These are phyloP conservation scores for Neodon shergylaensis DNA, from an alignment of 2,113 vertebrate genomes.

Conservation along the genomic window DNA sequence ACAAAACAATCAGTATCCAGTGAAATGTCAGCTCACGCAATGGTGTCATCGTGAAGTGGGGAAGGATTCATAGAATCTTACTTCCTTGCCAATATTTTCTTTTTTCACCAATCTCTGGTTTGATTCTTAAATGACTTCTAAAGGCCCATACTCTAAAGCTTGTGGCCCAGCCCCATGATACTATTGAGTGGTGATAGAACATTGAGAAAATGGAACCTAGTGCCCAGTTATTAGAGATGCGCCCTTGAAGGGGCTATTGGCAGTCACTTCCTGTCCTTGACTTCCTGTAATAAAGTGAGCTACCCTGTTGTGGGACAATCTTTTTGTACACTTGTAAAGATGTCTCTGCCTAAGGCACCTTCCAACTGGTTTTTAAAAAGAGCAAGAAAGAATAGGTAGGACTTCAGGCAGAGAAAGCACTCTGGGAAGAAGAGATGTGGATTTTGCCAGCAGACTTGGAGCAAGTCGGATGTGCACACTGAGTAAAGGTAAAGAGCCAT, in stretches of 20 bases:
- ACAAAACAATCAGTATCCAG: neutral
- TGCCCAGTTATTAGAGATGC: neutral
- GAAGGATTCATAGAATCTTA: neutral
- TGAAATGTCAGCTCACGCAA: constrained; percentile 4
- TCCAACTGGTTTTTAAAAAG: too few relatives aligned
- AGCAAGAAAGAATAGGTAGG: neutral
- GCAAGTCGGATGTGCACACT: neutral
- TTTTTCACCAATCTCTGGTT: neutral
- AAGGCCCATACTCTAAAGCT: neutral
- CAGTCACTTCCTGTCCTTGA: neutral
- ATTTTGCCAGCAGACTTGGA: neutral
- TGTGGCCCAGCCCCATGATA: neutral
- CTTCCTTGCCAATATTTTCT: constrained; percentile 27
- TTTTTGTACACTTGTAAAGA: too few relatives aligned
- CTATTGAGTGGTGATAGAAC: neutral
- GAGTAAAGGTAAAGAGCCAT: neutral
- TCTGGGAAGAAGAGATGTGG: neutral
- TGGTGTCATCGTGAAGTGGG: neutral
- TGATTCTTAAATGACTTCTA: neutral
- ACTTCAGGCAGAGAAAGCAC: neutral
- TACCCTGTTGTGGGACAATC: neutral
- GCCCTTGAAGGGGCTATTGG: neutral
- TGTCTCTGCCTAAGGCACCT: too few relatives aligned
- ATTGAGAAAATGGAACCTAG: neutral
- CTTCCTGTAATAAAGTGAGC: neutral